Percentiles rank a stretch among this genome's conserved stretches.
Conservation (phyloP, 2,113 vertebrate genomes). For the Alosa alosa region DNA sequence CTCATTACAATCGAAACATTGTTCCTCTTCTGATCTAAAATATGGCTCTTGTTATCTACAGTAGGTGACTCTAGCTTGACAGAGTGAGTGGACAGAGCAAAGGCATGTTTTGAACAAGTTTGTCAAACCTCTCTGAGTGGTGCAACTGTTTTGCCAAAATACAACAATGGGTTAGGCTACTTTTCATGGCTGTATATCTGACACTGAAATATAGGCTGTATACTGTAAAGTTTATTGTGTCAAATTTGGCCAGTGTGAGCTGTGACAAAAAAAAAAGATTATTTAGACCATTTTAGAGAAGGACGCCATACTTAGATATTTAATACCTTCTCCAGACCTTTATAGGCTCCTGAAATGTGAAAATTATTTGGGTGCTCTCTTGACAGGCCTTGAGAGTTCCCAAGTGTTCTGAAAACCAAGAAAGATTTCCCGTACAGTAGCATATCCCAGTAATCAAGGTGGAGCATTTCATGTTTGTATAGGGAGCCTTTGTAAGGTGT, state of each 20-base stretch:
- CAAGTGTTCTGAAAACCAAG: background rate
- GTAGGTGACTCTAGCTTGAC: background rate
- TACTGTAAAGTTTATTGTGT: background rate
- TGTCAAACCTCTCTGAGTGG: background rate
- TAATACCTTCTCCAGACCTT: background rate
- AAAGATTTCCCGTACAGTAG: background rate
- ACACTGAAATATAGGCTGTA: background rate
- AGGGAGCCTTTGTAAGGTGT: background rate
- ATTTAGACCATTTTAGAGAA: too few species aligned
- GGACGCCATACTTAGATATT: background rate
- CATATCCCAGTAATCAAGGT: background rate
- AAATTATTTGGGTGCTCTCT: background rate
- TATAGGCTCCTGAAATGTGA: background rate
- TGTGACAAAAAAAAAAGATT: background rate
- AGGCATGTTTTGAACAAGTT: background rate
- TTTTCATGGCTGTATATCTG: background rate
- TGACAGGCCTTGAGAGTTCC: background rate
- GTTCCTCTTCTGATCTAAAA: background rate
- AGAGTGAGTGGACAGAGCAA: background rate
- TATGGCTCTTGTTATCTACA: background rate
- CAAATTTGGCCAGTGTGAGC: background rate
- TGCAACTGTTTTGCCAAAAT: background rate
- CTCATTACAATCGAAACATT: background rate
- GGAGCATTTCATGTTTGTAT: background rate
- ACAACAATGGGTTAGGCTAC: background rate